Percentiles rank a stretch among this genome's conserved stretches.
Evolutionary conservation across 1,140 invertebrate genomes (phyloP).

Genomic region (Nylanderia fulva): DNA sequence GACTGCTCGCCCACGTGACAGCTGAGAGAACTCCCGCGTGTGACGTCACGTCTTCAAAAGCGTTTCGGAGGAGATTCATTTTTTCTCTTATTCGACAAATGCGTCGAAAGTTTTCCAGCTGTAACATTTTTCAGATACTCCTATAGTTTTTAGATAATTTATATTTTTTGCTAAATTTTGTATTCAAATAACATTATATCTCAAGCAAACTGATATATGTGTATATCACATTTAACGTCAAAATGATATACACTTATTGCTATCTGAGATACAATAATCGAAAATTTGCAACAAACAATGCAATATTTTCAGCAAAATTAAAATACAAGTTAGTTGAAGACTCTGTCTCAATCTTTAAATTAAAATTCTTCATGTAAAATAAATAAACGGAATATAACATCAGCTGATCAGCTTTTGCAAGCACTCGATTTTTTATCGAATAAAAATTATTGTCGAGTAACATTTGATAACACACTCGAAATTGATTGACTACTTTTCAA

Average conservation of each 20-base stretch:
- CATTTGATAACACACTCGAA: not conserved
- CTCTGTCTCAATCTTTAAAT: not conserved
- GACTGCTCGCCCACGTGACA: not conserved
- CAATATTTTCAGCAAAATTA: not conserved
- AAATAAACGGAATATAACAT: not conserved
- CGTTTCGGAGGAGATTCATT: not conserved
- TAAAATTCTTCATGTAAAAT: not conserved
- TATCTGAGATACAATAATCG: not conserved
- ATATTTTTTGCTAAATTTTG: not conserved
- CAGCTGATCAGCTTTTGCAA: no score
- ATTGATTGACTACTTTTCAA: not conserved
- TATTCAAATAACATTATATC: not conserved
- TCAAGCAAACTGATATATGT: no score
- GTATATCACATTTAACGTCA: no score
- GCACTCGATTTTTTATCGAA: not conserved
- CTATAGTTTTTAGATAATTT: not conserved
- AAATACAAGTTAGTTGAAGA: not conserved
- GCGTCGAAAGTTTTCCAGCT: no score
- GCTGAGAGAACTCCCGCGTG: not conserved
- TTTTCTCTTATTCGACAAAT: not conserved
- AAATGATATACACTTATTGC: no score
- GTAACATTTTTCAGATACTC: not conserved
- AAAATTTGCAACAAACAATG: not conserved
- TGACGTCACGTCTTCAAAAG: not conserved
- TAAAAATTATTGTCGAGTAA: slow-evolving; percentile 4